Conservation (phyloP, 1,140 invertebrate species). For the Philopotamus ludificatus region DNA sequence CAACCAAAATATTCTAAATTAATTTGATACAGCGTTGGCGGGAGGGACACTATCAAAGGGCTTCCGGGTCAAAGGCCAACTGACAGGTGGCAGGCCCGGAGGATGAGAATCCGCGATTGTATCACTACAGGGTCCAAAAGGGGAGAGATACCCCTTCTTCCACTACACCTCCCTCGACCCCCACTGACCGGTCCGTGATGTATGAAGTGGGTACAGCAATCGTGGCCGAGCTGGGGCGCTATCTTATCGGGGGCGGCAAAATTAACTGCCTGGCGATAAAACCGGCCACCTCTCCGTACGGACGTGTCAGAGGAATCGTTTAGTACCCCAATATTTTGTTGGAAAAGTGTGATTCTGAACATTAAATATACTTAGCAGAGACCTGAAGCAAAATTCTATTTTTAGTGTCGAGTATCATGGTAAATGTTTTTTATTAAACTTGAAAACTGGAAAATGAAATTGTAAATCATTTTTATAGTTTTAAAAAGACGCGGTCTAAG, state of each 20-base stretch:
- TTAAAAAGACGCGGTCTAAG: no score
- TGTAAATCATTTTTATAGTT: no score
- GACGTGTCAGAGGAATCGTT: background rate
- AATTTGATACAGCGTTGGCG: background rate
- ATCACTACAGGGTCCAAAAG: background rate
- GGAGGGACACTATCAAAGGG: conserved; percentile 34
- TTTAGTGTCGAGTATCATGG: no score
- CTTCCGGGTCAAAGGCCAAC: conserved; percentile 32
- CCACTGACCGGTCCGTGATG: conserved; percentile 17
- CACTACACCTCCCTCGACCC: background rate
- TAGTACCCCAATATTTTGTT: background rate
- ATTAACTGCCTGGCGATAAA: conserved; percentile 39
- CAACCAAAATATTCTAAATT: conserved; percentile 41
- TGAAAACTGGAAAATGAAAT: no score
- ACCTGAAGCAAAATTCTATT: no score
- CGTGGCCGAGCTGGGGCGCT: conserved; percentile 7
- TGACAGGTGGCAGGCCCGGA: conserved; percentile 27
- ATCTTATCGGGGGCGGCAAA: conserved; percentile 36
- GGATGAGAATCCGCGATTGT: background rate
- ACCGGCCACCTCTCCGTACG: background rate
- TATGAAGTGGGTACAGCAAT: conserved; percentile 24
- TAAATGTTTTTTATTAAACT: no score
- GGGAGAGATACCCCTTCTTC: background rate
- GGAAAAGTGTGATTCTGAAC: no score
- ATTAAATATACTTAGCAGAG: no score